A percentile compares a stretch with the other conserved stretches of the same genome.
phyloP scores from a whole-genome alignment of 2,888 invertebrate species.

The Nudaria mundana region DNA sequence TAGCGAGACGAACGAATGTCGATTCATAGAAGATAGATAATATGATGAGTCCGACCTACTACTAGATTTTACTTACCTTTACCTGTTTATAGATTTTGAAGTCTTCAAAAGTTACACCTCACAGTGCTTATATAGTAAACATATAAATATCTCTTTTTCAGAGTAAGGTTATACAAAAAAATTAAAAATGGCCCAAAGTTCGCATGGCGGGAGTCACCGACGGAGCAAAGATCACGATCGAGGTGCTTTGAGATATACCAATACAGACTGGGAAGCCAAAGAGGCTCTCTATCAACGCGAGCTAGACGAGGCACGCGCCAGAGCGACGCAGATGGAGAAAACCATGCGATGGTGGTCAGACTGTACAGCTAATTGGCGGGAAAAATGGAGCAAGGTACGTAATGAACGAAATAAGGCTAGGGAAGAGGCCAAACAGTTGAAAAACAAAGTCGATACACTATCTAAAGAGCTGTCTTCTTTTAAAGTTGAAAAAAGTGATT shows the following conservation, averaged over 20 bases:
- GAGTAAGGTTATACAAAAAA: too few relatives aligned
- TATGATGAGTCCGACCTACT: too few relatives aligned
- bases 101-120: too few relatives aligned
- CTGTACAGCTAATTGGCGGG: slow-evolving; percentile 98
- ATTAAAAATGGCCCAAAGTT: slow-evolving; percentile 81
- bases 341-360: slow-evolving; percentile 99
- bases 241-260: slow-evolving; percentile 82
- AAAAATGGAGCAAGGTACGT: slow-evolving; percentile 96
- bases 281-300: slow-evolving; percentile 88
- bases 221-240: slow-evolving; percentile 83
- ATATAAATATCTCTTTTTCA: too few relatives aligned
- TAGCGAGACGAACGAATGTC: too few relatives aligned
- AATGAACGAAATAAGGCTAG: slow-evolving; percentile 96
- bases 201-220: slow-evolving; percentile 85
- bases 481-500: slow-evolving; percentile 89
- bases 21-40: too few relatives aligned
- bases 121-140: too few relatives aligned
- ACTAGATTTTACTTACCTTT: too few relatives aligned
- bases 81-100: too few relatives aligned
- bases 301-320: slow-evolving; percentile 95
- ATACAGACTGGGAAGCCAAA: slow-evolving; percentile 90
- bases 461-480: slow-evolving; percentile 87
- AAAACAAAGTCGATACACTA: slow-evolving; percentile 89
- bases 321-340: slow-evolving; percentile 99
- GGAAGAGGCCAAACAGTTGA: slow-evolving; percentile 92